phyloP scores from a whole-genome alignment of 2,113 vertebrate genomes.

The Labeo catla region DNA sequence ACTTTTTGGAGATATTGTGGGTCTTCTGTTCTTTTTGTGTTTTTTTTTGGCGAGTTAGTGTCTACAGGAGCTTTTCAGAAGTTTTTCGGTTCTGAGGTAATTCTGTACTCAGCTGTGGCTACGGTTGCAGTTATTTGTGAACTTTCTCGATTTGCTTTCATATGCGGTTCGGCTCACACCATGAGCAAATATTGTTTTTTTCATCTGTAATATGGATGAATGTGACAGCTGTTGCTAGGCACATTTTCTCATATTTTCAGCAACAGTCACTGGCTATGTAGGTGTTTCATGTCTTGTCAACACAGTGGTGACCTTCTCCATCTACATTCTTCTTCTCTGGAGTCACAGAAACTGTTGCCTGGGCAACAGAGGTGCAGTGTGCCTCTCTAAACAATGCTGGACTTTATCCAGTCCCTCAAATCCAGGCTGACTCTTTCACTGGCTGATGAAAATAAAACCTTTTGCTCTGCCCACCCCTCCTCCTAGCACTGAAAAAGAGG shows the following conservation, averaged over 20 bases:
- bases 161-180: slow-evolving; percentile 30
- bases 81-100: slow-evolving; percentile 11
- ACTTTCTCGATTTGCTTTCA: slow-evolving; percentile 57
- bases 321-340: slow-evolving; percentile 40
- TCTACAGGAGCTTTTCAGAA: not conserved
- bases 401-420: slow-evolving; percentile 64
- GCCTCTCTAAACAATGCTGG: slow-evolving; percentile 65
- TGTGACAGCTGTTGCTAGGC: slow-evolving; percentile 40
- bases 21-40: not conserved
- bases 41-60: not conserved
- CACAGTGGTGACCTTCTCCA: slow-evolving; percentile 42
- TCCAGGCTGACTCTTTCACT: slow-evolving; percentile 21
- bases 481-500: slow-evolving; percentile 50
- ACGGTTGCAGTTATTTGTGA: slow-evolving; percentile 26
- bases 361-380: slow-evolving; percentile 41
- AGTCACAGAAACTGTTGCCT: slow-evolving; percentile 42
- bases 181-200: slow-evolving; percentile 47
- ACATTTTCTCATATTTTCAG: slow-evolving; percentile 34
- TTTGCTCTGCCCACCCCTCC: slow-evolving; percentile 22
- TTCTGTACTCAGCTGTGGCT: slow-evolving; percentile 5
- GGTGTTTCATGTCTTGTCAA: slow-evolving; percentile 47
- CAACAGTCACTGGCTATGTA: slow-evolving; percentile 46
- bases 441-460: slow-evolving; percentile 39
- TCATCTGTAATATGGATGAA: slow-evolving; percentile 42
- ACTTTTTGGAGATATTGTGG: not conserved